These are phyloP conservation scores for Zygogramma bicolorata DNA, from an alignment of 2,888 invertebrate genomes.

Conservation along the genomic window DNA sequence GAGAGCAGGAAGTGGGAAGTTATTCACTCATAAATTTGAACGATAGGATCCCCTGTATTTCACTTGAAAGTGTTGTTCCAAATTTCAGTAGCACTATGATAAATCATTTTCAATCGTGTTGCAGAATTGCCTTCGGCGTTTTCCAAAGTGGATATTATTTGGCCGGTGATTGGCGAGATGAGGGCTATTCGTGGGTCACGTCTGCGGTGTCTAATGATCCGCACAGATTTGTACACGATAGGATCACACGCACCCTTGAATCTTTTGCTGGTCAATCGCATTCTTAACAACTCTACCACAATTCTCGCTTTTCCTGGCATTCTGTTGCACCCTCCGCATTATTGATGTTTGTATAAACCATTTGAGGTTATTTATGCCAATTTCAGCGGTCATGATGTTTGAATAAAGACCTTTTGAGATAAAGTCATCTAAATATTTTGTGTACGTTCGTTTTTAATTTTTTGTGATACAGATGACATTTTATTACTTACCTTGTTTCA, in stretches of 20 bases:
- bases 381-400: not conserved
- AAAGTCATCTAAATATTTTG: no score
- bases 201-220: constrained; percentile 58
- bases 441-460: no score
- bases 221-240: constrained; percentile 62
- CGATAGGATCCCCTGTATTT: not conserved
- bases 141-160: constrained; percentile 37
- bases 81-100: constrained; percentile 10
- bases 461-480: no score
- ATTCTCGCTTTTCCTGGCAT: constrained; percentile 48
- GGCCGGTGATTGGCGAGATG: constrained; percentile 30
- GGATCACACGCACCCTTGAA: constrained; percentile 51
- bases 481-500: no score
- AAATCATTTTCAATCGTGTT: constrained; percentile 2
- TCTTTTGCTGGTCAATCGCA: constrained; percentile 45
- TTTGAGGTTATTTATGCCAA: not conserved
- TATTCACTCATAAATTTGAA: no score
- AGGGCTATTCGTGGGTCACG: constrained; percentile 43
- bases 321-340: constrained; percentile 47
- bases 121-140: constrained; percentile 18
- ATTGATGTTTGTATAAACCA: constrained; percentile 9
- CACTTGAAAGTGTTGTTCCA: not conserved
- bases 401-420: not conserved
- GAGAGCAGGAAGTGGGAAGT: no score
- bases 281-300: constrained; percentile 41